A percentile compares a stretch with the other conserved stretches of the same genome.
These are phyloP conservation scores for Mormyrops attenuatus DNA, from an alignment of 2,797 vertebrate species.

Conservation along the genomic window DNA sequence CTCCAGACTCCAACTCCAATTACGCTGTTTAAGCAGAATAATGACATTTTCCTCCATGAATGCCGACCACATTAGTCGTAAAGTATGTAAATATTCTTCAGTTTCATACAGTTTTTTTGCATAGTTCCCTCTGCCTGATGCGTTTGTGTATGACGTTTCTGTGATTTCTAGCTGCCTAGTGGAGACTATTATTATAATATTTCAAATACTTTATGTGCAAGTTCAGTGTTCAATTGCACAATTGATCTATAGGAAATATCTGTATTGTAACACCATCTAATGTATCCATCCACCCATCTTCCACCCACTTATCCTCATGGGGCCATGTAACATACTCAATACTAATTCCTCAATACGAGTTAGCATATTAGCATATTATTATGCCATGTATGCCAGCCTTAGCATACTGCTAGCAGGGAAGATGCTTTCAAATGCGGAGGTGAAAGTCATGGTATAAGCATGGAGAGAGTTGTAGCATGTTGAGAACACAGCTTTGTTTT, in stretches of 20 bases:
- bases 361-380: neutral
- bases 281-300: neutral
- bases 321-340: neutral
- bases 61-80: neutral
- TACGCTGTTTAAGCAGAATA: neutral
- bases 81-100: neutral
- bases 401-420: neutral
- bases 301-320: neutral
- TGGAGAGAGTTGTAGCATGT: neutral
- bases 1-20: neutral
- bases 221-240: neutral
- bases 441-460: neutral
- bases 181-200: neutral
- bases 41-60: neutral
- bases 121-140: neutral
- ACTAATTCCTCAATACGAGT: neutral
- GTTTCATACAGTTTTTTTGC: neutral
- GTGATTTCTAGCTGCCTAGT: neutral
- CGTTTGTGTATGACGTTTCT: neutral
- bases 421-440: neutral
- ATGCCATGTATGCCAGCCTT: neutral
- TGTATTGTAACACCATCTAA: neutral
- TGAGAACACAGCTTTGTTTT: neutral
- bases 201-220: neutral
- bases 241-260: neutral